Conservation (phyloP, 2,888 invertebrate species). For the Matsumyia berberina region DNA sequence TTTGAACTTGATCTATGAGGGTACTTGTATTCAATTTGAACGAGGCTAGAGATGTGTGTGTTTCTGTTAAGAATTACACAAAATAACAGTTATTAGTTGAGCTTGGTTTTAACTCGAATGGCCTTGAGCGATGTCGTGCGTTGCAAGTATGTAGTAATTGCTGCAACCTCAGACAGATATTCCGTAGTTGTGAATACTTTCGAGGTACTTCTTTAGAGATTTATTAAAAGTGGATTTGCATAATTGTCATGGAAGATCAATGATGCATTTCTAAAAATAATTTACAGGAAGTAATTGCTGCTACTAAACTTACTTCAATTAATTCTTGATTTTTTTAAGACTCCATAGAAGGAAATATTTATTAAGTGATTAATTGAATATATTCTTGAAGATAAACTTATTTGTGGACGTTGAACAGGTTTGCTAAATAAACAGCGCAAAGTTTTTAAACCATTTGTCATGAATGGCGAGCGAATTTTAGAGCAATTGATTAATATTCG, state of each 20-base stretch:
- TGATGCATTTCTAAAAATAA: conserved; percentile 37
- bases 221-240: conserved; percentile 25
- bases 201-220: conserved; percentile 29
- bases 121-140: conserved; percentile 43
- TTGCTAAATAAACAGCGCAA: too few species aligned
- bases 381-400: too few species aligned
- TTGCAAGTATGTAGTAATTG: conserved; percentile 12
- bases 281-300: conserved; percentile 41
- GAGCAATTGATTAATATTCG: too few species aligned
- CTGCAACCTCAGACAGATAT: conserved; percentile 23
- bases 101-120: not conserved
- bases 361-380: too few species aligned
- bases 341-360: too few species aligned
- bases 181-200: conserved; percentile 27
- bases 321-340: too few species aligned
- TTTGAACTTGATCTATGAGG: conserved; percentile 70
- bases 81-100: conserved; percentile 61
- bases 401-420: too few species aligned
- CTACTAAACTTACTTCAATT: not conserved
- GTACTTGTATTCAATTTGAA: conserved; percentile 48
- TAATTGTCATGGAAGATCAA: conserved; percentile 28
- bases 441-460: too few species aligned
- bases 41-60: not conserved
- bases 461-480: too few species aligned
- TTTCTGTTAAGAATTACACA: conserved; percentile 39